Conservation (phyloP, 2,797 vertebrate genomes). For the Jordanella pulchra region DNA sequence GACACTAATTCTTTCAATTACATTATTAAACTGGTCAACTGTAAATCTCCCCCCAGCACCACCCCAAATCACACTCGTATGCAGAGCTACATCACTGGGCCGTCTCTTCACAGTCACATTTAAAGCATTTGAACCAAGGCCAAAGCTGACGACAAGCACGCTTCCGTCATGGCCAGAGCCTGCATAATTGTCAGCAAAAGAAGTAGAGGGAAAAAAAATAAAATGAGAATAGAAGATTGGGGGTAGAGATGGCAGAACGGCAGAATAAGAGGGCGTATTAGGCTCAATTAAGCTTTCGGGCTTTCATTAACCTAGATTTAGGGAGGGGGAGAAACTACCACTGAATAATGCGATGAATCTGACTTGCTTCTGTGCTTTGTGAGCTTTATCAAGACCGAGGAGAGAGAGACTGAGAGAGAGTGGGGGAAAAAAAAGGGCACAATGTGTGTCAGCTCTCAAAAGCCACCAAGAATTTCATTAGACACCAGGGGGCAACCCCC, state of each 20-base stretch:
- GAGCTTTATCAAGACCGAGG: conserved; percentile 50
- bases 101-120: conserved; percentile 39
- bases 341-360: conserved; percentile 77
- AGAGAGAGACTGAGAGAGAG: conserved; percentile 21
- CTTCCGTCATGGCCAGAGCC: conserved; percentile 54
- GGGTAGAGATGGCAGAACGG: conserved; percentile 56
- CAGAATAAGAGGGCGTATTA: conserved; percentile 72
- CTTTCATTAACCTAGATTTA: conserved; percentile 84
- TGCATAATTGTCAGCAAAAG: conserved; percentile 60
- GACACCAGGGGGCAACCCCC: conserved; percentile 58
- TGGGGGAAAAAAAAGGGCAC: conserved; percentile 31
- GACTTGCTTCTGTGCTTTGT: conserved; percentile 64
- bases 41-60: conserved; percentile 42
- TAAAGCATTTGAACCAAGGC: conserved; percentile 52
- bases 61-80: conserved; percentile 1
- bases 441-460: conserved; percentile 72
- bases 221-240: conserved; percentile 65
- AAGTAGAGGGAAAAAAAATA: conserved; percentile 41
- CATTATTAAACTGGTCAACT: conserved; percentile 69
- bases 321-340: conserved; percentile 71
- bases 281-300: conserved; percentile 81
- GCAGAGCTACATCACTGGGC: conserved; percentile 39
- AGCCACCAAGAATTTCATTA: conserved; percentile 68
- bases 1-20: conserved; percentile 70
- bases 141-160: conserved; percentile 52